Evolutionary conservation across 2,888 invertebrate species (phyloP), one percentile per base, ranked within the genome.

Genomic region (Dynastes grantii): DNA sequence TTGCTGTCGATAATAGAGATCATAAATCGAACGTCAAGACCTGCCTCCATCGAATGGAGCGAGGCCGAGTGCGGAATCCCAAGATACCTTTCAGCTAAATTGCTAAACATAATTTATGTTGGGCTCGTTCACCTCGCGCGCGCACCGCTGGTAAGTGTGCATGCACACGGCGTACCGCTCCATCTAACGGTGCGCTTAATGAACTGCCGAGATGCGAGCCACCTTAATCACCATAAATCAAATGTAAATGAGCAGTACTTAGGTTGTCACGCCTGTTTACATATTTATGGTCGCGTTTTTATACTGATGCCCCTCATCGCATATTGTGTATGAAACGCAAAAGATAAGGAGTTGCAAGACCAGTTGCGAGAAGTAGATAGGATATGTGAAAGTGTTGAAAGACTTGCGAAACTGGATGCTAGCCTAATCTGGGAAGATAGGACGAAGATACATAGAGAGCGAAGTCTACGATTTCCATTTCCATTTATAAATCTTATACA

Each of bases 211-310:
- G 77, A 77, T 78, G 77, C 71, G 79, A 78, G 80, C 80, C 81
- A 81, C 82, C 82, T 82, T 81, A 78, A 78, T 80, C 76, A 80
- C 80, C 81, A 81, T 82, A 82, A 82, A 82, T 82, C 82, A 81
- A 82, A 75, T 73, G 75, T 51, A 76, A 79, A 76, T 79, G 79
- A 76, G 76, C 76, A 68, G 70, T 76, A 76, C 71, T 79, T 79
- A 76, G 70, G 55, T 75, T 61, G 73, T 75, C 73, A 61, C 63
- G 73, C 73, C 61, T 45, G 61, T 75, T 61, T 75, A 75, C 73
- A 75, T 75, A 75, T 75, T 75, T 75, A 75, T 75, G 73, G 61
- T 75, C 27, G 27, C 29, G 73, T 75, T 75, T 75, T 75, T 75
- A 75, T 45, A 61, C 73, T 63, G 63, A 75, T 75, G 49, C 49